phyloP scores from a whole-genome alignment of 2,113 vertebrate species.

The Mystacornis crossleyi region DNA sequence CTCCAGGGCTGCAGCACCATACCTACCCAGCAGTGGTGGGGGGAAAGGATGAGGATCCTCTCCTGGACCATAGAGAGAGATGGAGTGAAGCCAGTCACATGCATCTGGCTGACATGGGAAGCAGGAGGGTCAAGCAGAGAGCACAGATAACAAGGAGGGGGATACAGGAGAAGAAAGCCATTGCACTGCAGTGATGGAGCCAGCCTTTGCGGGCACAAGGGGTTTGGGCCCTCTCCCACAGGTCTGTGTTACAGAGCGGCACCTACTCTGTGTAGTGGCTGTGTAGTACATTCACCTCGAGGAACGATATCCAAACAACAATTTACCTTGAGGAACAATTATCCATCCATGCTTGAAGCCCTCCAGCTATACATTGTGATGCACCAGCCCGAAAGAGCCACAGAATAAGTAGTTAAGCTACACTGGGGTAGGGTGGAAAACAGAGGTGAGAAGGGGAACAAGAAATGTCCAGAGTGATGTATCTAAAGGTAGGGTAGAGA shows the following conservation, averaged over 20 bases:
- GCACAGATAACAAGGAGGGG: accelerated
- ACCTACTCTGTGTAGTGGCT: neutral
- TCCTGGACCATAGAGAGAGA: neutral
- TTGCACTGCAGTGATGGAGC: neutral
- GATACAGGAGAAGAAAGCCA: neutral
- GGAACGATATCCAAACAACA: neutral
- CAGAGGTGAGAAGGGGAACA: neutral
- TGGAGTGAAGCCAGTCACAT: neutral
- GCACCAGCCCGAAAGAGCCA: neutral
- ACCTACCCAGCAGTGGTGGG: accelerated
- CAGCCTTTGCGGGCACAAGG: neutral
- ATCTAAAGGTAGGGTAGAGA: neutral
- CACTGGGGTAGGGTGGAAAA: neutral
- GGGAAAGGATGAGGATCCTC: neutral
- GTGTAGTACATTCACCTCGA: neutral
- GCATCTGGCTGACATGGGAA: neutral
- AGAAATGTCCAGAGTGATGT: neutral
- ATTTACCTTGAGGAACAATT: neutral
- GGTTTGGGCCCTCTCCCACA: neutral
- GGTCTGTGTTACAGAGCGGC: neutral
- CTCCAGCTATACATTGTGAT: neutral
- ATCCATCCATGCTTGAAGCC: neutral
- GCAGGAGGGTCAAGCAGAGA: neutral
- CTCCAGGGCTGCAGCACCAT: neutral
- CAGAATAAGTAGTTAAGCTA: neutral